Base-by-base conservation (phyloP, 2,888 invertebrate genomes). In the Torymus texanus region DNA sequence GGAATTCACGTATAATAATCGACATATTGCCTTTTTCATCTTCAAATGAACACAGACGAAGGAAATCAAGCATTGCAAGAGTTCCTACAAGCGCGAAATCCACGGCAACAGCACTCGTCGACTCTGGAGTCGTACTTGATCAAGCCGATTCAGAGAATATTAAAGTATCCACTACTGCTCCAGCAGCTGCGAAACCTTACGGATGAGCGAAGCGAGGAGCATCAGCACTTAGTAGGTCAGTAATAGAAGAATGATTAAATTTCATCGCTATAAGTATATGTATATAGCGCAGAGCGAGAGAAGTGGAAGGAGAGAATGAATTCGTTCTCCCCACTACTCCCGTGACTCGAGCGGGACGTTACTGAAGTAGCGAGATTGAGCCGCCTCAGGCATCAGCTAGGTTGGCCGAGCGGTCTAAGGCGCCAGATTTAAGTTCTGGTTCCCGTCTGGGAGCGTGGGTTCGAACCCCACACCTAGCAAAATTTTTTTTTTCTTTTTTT, bases 51-150 rank as follows among this genome's bases (percentile, higher is more conserved):
- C 12, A 2, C 24, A 97, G 97, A 97, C 91, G 98, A 98, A 92
- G 97, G 97, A 86, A 98, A 98, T 93, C 97, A 97, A 91, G 97
- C 96, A 83, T 93, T 98, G 90, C 97, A 97, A 92, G 97, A 98
- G 92, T 98, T 98, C 91, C 93, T 98, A 87, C 94, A 95, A 82
- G 95, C 97, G 80, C 94, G 98, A 90, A 98, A 98, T 93, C 98
- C 98, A 80, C 95, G 97, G 88, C 97, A 97, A 91, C 98, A 98
- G 91, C 98, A 98, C 91, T 98, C 98, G 82, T 97, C 97, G 86
- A 98, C 98, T 41, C 92, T 99, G 90, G 98, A 98, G 91, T 98
- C 98, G 73, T 98, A 98, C 93, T 94, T 99, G 91, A 99, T 98
- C 90, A 98, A 98, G 92, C 98, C 98, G 81, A 98, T 98, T 90